Base-by-base conservation (phyloP, 2,888 invertebrate species). In the Lithodes maja region DNA sequence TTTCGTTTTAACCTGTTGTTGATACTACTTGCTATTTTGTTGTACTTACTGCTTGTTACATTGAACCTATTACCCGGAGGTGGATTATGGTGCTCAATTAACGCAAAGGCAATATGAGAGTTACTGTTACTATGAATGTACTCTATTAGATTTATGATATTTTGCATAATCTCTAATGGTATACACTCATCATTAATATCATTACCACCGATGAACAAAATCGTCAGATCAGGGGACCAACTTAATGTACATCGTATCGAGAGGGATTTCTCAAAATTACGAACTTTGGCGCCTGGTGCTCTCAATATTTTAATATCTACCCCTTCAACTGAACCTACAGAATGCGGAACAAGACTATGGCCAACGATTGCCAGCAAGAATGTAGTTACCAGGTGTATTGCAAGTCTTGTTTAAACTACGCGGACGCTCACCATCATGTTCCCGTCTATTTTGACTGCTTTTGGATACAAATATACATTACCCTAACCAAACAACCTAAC, bases 1-100 rank as follows among this genome's bases (percentile, higher is more conserved):
- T 78, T 78, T 52, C 78, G 2, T 15, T 33, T 78, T 15, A 78
- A 78, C 74, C 74, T 5, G 74, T 74, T n/a, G 74, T 74, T 74
- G 5, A 74, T 74, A n/a, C n/a, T 74, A 74, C n/a, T 74, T 12
- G 74, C 74, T 15, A 74, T 74, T 78, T 1, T 2, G 15, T 78
- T 78, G 78, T 78, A 3, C 33, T 33, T 75, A 12, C 33, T 33
- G 15, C 12, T 52, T 50, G 78, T 52, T 5, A 78, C 78, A 12
- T 78, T 52, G 7, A 78, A 78, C 12, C 52, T 78, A 12, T 78
- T 78, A 0, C 52, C 15, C 1, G 78, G 52, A 12, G 78, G 78
- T 15, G 78, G 78, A 52, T 78, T 78, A 50, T 52, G 49, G 15
- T 78, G 78, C 12, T 78, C 52, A 50, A 78, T 52, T 2, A 50